Base-by-base conservation (phyloP, 2,888 invertebrate genomes). In the Protonemura montana region DNA sequence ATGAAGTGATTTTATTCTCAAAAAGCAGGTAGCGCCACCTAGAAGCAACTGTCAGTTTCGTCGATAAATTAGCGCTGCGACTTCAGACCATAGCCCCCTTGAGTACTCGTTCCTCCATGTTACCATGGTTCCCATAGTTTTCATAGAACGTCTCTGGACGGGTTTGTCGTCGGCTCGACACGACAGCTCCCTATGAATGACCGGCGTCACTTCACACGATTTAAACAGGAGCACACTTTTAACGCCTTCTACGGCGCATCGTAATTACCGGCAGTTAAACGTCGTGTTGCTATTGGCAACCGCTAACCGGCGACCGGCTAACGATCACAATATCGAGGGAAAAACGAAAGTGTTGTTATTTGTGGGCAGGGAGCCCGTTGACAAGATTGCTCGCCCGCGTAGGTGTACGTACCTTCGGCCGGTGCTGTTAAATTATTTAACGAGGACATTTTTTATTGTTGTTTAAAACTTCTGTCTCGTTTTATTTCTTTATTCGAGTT, bases 381-480 rank as follows among this genome's bases (percentile, higher is more conserved):
- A 35, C 35, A 10, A 35, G 35, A 35, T 35, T 35, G 35, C 35
- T n/a, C 35, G 35, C 21, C 21, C 59, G 59, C 59, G 59, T 59
- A 59, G 59, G 81, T 81, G 81, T 81, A 30, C 30, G 7, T 80
- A n/a, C n/a, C n/a, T n/a, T n/a, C n/a, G 80, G 16, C 29, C 13
- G 10, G 27, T 16, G 29, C 30, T 27, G 81, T 81, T 81, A 81
- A 28, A 81, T 81, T 29, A 81, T 81, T 81, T 82, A 82, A 82
- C 82, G 82, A 82, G 82, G 82, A 26, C 82, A 82, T 41, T 82
- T 82, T 82, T 82, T 82, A 82, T 82, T 82, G 82, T 82, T 82
- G 42, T 41, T 78, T 41, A 2, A 41, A 41, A 82, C 82, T 82
- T 82, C 82, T 82, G 81, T 81, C 81, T 81, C n/a, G 81, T 81